A percentile compares a stretch with the other conserved stretches of the same genome.
phyloP scores from a whole-genome alignment of 2,888 invertebrate genomes.

The Pantelozetes paolii region DNA sequence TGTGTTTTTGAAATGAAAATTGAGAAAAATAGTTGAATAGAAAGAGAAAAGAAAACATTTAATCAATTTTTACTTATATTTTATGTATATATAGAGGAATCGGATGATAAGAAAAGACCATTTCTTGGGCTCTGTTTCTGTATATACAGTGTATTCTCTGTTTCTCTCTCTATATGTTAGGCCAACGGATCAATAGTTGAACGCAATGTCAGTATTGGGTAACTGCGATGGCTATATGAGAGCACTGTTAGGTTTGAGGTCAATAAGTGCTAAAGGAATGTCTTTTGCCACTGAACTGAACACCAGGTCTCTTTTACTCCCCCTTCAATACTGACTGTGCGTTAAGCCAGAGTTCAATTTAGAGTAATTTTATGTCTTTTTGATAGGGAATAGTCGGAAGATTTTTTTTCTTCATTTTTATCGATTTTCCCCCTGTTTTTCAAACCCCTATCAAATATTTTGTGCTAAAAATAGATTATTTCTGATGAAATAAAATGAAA shows the following conservation, averaged over 20 bases:
- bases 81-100: not conserved
- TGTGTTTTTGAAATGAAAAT: not conserved
- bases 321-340: no score
- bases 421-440: not conserved
- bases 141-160: not conserved
- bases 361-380: slow-evolving; percentile 22
- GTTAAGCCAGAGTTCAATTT: slow-evolving; percentile 12
- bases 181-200: slow-evolving; percentile 21
- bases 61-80: slow-evolving; percentile 17
- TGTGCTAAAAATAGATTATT: not conserved
- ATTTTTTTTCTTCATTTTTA: not conserved
- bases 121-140: not conserved
- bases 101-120: slow-evolving; percentile 25
- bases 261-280: slow-evolving; percentile 31
- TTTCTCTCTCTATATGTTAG: not conserved
- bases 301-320: not conserved
- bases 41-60: slow-evolving; percentile 14
- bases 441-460: not conserved
- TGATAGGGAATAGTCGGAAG: not conserved
- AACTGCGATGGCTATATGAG: not conserved
- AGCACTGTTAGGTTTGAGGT: slow-evolving; percentile 6
- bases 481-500: not conserved
- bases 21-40: not conserved
- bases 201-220: slow-evolving; percentile 15
- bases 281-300: slow-evolving; percentile 20